Base-by-base conservation (phyloP, 2,888 invertebrate species). In the Laspeyria flexula region DNA sequence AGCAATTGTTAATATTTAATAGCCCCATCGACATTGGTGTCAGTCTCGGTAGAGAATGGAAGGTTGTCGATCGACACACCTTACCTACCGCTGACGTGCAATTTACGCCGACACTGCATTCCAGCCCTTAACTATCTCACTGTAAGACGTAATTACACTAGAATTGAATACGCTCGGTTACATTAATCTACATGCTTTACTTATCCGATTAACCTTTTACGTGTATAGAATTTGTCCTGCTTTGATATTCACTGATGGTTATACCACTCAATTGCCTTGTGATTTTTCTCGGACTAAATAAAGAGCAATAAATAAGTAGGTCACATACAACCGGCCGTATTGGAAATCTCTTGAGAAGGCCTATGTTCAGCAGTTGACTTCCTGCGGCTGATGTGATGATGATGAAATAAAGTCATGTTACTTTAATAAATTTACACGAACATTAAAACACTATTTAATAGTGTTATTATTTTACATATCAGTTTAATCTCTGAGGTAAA, bases 31-130 rank as follows among this genome's bases (percentile, higher is more conserved):
- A 75, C 88, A 88, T 88, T 86, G 85, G 81, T 80, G 82, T 78
- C 77, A 73, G 75, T 67, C 75, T 74, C 67, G 73, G 67, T 70
- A 77, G 86, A 85, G 88, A 90, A 87, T 88, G 88, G 86, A 88
- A 89, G 88, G 88, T 83, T 87, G 85, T 79, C 77, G 77, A 83
- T 83, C 83, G 86, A 75, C 86, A 81, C 86, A 85, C 88, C 85
- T 84, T 76, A 75, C 75, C 73, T 72, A 71, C 71, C 65, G 76
- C 72, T 74, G 80, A 82, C 71, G 72, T 79, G 77, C 79, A 82
- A 85, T 88, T 87, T 86, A 81, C 81, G 61, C 68, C 55, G 73
- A 68, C 61, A 66, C 71, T 70, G 77, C 85, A 87, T 84, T 83
- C 84, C 79, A 77, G 78, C 77, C 83, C 83, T 81, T 82, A 79